Evolutionary conservation across 2,113 vertebrate genomes (phyloP).

Genomic region (Tauraco erythrolophus): DNA sequence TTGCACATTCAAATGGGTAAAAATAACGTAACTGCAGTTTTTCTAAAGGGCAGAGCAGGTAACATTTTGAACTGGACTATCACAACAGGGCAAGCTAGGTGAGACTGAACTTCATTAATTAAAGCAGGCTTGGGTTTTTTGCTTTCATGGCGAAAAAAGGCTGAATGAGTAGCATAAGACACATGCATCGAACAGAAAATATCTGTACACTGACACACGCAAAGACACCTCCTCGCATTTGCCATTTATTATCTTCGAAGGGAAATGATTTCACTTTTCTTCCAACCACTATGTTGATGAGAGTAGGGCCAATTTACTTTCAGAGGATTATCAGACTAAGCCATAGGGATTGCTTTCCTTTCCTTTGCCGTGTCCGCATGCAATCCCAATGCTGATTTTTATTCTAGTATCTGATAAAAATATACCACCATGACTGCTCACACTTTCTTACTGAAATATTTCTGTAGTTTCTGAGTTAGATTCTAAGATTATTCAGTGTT

Average conservation of each 20-base stretch:
- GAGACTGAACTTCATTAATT: slow-evolving; percentile 58
- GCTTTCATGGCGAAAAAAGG: neutral
- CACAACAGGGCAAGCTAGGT: slow-evolving; percentile 54
- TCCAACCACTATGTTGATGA: slow-evolving; percentile 45
- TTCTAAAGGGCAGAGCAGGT: neutral
- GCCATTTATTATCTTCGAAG: neutral
- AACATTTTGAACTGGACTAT: slow-evolving; percentile 19
- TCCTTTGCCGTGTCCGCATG: neutral
- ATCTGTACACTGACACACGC: neutral
- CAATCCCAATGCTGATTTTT: neutral
- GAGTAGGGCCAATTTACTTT: slow-evolving; percentile 65
- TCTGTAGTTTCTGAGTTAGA: neutral
- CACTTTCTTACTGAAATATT: accelerated
- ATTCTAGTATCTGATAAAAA: neutral
- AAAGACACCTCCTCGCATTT: neutral
- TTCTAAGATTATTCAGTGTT: neutral
- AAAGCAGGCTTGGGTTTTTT: slow-evolving; percentile 17
- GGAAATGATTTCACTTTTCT: slow-evolving; percentile 60
- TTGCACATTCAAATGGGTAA: neutral
- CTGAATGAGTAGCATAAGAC: neutral
- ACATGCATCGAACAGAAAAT: accelerated
- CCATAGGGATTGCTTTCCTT: slow-evolving; percentile 49
- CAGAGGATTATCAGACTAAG: slow-evolving; percentile 64
- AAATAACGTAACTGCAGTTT: neutral
- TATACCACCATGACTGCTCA: neutral